A percentile compares a stretch with the other conserved stretches of the same genome.
Evolutionary conservation across 2,888 invertebrate genomes (phyloP).

Genomic region (Megalurothrips usitatus): DNA sequence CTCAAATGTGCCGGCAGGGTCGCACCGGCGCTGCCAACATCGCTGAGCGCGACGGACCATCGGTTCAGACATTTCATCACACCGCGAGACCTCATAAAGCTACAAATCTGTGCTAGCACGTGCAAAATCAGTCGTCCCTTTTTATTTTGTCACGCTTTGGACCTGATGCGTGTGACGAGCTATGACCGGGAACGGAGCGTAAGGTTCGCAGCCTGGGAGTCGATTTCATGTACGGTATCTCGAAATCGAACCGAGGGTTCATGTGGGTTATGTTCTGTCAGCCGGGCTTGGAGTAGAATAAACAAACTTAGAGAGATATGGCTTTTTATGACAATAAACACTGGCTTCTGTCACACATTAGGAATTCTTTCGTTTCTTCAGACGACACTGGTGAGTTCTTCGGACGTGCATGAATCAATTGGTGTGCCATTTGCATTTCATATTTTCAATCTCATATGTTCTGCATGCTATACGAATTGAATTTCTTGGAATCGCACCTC

Average conservation of each 20-base stretch:
- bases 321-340: constrained; percentile 91
- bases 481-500: not conserved
- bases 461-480: not conserved
- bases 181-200: too few species aligned
- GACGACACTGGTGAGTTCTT: constrained; percentile 72
- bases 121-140: too few species aligned
- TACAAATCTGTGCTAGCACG: too few species aligned
- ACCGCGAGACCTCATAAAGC: too few species aligned
- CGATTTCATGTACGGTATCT: too few species aligned
- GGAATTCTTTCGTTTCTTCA: constrained; percentile 90
- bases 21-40: too few species aligned
- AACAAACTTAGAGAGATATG: constrained; percentile 54
- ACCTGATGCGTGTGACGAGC: too few species aligned
- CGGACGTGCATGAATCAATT: constrained; percentile 57
- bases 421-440: not conserved
- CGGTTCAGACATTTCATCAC: too few species aligned
- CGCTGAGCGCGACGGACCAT: too few species aligned
- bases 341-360: constrained; percentile 87
- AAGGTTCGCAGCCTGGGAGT: too few species aligned
- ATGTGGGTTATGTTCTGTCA: not conserved
- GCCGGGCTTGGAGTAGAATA: not conserved
- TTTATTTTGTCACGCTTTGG: too few species aligned
- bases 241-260: not conserved
- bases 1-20: too few species aligned
- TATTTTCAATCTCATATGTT: not conserved